Percentiles rank a stretch among this genome's conserved stretches.
Evolutionary conservation across 2,888 invertebrate species (phyloP).

Genomic region (Leptothorax acervorum): DNA sequence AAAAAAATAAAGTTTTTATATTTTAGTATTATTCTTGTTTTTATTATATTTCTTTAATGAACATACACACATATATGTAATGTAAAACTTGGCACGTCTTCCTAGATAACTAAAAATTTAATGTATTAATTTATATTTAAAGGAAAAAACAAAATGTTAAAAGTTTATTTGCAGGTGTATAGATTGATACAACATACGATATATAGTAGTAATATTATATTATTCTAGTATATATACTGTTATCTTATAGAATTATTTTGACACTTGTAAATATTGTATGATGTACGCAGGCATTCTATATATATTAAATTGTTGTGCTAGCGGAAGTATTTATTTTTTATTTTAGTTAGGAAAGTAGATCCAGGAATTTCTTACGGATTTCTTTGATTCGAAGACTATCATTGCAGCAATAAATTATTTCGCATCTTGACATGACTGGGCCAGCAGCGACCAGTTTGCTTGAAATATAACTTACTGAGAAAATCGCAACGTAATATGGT

Average conservation of each 20-base stretch:
- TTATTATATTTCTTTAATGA: background rate
- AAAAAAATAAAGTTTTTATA: background rate
- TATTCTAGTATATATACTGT: background rate
- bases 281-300: background rate
- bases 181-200: background rate
- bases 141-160: background rate
- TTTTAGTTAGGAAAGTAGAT: slow-evolving; percentile 1
- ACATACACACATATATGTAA: no score
- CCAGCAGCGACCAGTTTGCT: background rate
- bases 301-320: background rate
- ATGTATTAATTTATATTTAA: slow-evolving; percentile 7
- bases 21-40: background rate
- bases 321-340: background rate
- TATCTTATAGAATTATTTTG: background rate
- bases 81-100: background rate
- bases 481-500: slow-evolving; percentile 9
- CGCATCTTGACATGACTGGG: background rate
- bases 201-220: background rate
- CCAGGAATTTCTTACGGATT: background rate
- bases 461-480: slow-evolving; percentile 34
- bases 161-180: background rate
- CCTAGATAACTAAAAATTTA: slow-evolving; percentile 5
- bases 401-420: slow-evolving; percentile 22
- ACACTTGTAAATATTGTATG: background rate
- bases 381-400: background rate